These are phyloP conservation scores for Caradrina kadenii DNA, from an alignment of 2,888 invertebrate species.

Conservation along the genomic window DNA sequence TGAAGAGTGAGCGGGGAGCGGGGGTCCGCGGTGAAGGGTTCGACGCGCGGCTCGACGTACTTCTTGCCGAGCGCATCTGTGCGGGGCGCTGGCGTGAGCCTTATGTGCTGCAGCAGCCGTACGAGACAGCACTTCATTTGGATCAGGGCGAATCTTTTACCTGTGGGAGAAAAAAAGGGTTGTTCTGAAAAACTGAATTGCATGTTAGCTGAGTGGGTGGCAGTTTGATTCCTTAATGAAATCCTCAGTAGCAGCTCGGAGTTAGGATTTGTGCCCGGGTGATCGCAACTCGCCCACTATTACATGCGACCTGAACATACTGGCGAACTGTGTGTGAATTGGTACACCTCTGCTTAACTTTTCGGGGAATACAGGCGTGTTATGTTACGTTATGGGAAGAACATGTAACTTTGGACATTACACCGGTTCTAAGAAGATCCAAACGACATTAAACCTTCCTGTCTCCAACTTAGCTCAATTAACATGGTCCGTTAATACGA, in stretches of 20 bases:
- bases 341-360: no score
- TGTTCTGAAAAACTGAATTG: neutral
- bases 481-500: neutral
- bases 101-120: slow-evolving; percentile 74
- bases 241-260: no score
- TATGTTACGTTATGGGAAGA: no score
- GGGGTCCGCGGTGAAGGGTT: slow-evolving; percentile 81
- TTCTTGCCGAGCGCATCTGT: slow-evolving; percentile 65
- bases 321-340: no score
- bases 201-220: neutral
- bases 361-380: no score
- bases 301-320: no score
- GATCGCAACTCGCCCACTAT: no score
- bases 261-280: no score
- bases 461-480: neutral
- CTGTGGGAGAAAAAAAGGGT: slow-evolving; percentile 64
- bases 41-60: slow-evolving; percentile 66
- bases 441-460: neutral
- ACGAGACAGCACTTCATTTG: slow-evolving; percentile 87
- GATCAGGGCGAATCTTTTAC: slow-evolving; percentile 86
- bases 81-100: slow-evolving; percentile 72
- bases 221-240: no score
- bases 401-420: no score
- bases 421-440: no score
- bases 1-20: slow-evolving; percentile 84